Conservation (phyloP, 2,797 vertebrate genomes). For the Chelmon rostratus region DNA sequence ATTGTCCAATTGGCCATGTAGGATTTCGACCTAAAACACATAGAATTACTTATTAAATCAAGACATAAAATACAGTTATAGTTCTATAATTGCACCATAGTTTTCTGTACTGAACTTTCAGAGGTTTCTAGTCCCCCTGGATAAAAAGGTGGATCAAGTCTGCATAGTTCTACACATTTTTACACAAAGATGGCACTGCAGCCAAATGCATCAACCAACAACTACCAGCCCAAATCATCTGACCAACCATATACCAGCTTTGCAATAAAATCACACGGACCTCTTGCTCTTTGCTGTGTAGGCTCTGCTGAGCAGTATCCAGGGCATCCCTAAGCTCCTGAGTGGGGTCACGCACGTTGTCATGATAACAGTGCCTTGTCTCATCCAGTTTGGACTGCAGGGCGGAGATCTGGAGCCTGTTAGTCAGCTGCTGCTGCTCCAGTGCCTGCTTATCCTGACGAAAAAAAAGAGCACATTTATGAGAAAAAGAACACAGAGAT, state of each 20-base stretch:
- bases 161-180: not conserved
- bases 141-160: not conserved
- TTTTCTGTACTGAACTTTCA: not conserved
- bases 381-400: constrained; percentile 91
- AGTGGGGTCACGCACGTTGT: constrained; percentile 73
- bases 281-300: constrained; percentile 86
- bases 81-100: not conserved
- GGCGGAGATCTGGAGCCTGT: constrained; percentile 90
- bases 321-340: constrained; percentile 83
- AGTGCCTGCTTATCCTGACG: constrained; percentile 91
- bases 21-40: constrained; percentile 83
- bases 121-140: not conserved
- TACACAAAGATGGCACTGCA: constrained; percentile 50
- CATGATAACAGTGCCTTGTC: constrained; percentile 84
- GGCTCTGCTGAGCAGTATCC: constrained; percentile 82
- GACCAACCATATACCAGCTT: constrained; percentile 1
- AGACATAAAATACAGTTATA: not conserved
- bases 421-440: constrained; percentile 90
- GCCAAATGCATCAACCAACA: not conserved
- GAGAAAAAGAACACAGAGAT: not conserved
- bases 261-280: constrained; percentile 73
- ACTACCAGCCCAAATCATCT: not conserved
- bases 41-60: not conserved
- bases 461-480: not conserved
- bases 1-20: constrained; percentile 86